Conservation (phyloP, 2,113 vertebrate genomes). For the Anoplopoma fimbria region DNA sequence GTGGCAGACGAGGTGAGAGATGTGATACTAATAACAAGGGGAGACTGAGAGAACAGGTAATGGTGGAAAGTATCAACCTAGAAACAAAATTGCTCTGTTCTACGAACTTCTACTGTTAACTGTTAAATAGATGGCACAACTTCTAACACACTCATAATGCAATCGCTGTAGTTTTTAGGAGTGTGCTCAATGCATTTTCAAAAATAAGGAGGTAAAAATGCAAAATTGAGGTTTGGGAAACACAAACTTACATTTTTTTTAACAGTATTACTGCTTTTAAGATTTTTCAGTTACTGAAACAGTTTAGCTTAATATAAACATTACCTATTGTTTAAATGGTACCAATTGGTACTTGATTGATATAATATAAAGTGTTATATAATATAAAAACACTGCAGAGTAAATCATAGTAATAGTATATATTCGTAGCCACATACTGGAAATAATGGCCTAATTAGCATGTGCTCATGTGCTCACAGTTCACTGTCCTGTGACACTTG, state of each 20-base stretch:
- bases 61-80: slow-evolving; percentile 31
- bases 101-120: slow-evolving; percentile 14
- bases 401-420: neutral
- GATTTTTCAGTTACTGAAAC: neutral
- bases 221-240: neutral
- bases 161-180: neutral
- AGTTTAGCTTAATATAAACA: neutral
- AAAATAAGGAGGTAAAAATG: neutral
- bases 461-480: slow-evolving; percentile 3
- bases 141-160: neutral
- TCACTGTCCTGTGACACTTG: slow-evolving; percentile 31
- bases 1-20: slow-evolving; percentile 62
- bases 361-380: neutral
- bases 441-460: neutral
- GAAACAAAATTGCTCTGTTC: slow-evolving; percentile 19
- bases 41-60: slow-evolving; percentile 45
- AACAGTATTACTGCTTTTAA: neutral
- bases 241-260: neutral
- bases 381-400: too few species aligned
- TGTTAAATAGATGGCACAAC: neutral
- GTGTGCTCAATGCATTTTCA: neutral
- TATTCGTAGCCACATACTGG: neutral
- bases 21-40: slow-evolving; percentile 63
- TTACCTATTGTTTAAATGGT: neutral
- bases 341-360: neutral